Base-by-base conservation (phyloP, 2,113 vertebrate genomes). In the Planiliza haematocheilus region DNA sequence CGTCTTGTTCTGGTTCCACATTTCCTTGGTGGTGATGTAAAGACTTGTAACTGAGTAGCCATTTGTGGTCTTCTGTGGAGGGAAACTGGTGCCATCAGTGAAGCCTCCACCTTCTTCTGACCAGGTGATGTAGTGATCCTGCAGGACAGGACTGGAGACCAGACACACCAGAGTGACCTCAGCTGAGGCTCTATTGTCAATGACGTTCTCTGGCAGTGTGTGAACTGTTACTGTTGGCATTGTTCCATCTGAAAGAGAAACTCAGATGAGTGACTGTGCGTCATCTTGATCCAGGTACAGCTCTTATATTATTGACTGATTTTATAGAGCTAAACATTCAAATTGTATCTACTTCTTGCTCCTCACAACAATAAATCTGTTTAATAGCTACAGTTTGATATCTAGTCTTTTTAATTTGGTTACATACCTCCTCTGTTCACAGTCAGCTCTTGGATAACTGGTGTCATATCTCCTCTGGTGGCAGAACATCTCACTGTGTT, bases 71-170 rank as follows among this genome's bases (percentile, higher is more conserved):
- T n/a, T n/a, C n/a, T n/a, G n/a, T n/a, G n/a, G n/a, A n/a, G n/a
- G n/a, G n/a, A n/a, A n/a, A n/a, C n/a, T n/a, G n/a, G n/a, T 11
- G 64, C 74, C 63, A 17, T 74, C 69, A 0, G 24, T 30, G 24
- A 37, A 65, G 17, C 0, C 8, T 1, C 1, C 0, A 0, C 0
- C 10, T 0, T 20, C 0, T 18, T 74, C 63, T 17, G 9, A 6
- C 80, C 80, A 82, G 12, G 63, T 6, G 3, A 82, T 70, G 64
- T 78, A 64, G 69, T 55, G 64, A 45, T 79, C 42, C 49, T 39
- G 53, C 70, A 0, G 64, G 14, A 0, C n/a, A 2, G 0, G 0
- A 56, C 16, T 58, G 43, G 65, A 66, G 42, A 83, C 70, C 75
- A 83, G 57, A 30, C 24, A 30, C 24, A 30, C 24, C 24, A 30